Conservation (phyloP, 1,140 invertebrate species). For the Charaxes varanes region DNA sequence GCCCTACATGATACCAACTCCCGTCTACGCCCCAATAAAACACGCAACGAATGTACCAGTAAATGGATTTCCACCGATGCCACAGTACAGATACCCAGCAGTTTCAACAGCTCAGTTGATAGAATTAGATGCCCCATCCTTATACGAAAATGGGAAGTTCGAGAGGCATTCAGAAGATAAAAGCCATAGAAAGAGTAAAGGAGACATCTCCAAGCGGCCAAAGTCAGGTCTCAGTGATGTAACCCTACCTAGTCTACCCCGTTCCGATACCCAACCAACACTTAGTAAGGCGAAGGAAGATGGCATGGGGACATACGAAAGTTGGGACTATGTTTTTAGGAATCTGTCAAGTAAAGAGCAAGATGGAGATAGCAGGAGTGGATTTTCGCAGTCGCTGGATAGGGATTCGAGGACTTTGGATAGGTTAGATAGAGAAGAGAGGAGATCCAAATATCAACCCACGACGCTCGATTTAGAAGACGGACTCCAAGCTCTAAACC, state of each 20-base stretch:
- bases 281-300: constrained; percentile 73
- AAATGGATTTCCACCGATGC: constrained; percentile 57
- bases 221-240: constrained; percentile 55
- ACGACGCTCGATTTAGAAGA: constrained; percentile 73
- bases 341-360: constrained; percentile 84
- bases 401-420: constrained; percentile 65
- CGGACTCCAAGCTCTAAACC: constrained; percentile 63
- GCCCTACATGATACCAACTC: constrained; percentile 65
- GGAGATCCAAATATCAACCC: constrained; percentile 59
- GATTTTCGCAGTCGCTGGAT: constrained; percentile 70
- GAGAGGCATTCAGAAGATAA: constrained; percentile 44
- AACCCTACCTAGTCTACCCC: constrained; percentile 50
- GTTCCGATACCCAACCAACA: constrained; percentile 64
- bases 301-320: constrained; percentile 79
- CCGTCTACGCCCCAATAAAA: constrained; percentile 61
- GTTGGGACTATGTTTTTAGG: constrained; percentile 86
- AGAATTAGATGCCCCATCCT: constrained; percentile 78
- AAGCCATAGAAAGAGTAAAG: constrained; percentile 31
- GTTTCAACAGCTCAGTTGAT: constrained; percentile 81
- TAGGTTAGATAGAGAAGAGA: constrained; percentile 50
- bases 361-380: constrained; percentile 77
- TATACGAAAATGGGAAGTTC: constrained; percentile 54
- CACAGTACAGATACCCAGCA: constrained; percentile 49
- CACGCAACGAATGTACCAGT: constrained; percentile 60
- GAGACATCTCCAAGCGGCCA: constrained; percentile 47